Evolutionary conservation across 2,113 vertebrate genomes (phyloP).

Genomic region (Machaerirhynchus nigripectus): DNA sequence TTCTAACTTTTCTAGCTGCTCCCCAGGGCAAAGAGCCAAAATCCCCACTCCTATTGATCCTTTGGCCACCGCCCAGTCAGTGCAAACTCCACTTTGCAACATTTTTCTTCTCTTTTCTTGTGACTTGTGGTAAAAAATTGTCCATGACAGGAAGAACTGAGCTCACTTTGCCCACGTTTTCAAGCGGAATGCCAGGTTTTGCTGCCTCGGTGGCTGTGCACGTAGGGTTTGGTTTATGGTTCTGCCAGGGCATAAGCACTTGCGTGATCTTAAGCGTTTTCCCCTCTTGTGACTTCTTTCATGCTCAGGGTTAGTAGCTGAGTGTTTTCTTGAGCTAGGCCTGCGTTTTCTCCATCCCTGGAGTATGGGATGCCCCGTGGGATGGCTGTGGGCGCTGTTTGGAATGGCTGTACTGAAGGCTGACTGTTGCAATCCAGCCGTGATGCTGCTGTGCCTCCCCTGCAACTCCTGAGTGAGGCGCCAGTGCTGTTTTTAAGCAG

Average conservation of each 20-base stretch:
- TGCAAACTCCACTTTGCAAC: background rate
- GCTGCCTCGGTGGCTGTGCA: background rate
- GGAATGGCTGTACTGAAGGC: background rate
- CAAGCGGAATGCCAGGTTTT: background rate
- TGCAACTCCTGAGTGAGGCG: background rate
- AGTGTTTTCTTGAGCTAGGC: background rate
- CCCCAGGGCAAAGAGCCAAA: background rate
- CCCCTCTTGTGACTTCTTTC: background rate
- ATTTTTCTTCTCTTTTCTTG: background rate
- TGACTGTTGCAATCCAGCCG: accelerated
- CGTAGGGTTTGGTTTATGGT: background rate
- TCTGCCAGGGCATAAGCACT: background rate
- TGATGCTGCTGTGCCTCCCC: background rate
- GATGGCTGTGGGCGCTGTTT: background rate
- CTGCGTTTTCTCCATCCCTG: background rate
- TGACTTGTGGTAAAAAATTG: background rate
- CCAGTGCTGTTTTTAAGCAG: background rate
- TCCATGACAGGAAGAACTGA: background rate
- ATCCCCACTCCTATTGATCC: background rate
- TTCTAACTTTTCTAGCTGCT: background rate
- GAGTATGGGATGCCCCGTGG: background rate
- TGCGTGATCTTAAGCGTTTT: background rate
- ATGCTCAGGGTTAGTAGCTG: background rate
- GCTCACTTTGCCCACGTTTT: background rate
- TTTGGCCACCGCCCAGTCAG: background rate